phyloP scores from a whole-genome alignment of 1,140 invertebrate genomes.

The Thaumatotibia leucotreta region DNA sequence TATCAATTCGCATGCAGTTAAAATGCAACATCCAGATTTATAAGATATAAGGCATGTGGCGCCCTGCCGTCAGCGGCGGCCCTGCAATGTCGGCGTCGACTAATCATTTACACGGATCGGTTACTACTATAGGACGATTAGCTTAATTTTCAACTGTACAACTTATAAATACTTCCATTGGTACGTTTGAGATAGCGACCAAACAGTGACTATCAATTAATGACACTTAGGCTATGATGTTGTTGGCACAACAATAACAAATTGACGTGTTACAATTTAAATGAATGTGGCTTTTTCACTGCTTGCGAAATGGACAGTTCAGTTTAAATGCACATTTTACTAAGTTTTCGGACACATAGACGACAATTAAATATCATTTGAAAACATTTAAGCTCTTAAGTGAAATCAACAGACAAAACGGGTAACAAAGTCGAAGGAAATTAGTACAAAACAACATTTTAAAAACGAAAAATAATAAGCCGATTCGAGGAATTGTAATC shows the following conservation, averaged over 20 bases:
- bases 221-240: not conserved
- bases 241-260: conserved; percentile 7
- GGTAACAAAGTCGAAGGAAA: not conserved
- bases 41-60: not conserved
- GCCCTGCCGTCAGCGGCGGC: not conserved
- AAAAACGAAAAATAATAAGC: not conserved
- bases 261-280: not conserved
- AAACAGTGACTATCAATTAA: not conserved
- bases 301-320: conserved; percentile 36
- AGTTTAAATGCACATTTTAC: conserved; percentile 56
- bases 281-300: conserved; percentile 39
- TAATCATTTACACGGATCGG: not conserved
- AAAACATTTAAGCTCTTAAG: conserved; percentile 4
- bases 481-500: conserved; percentile 8
- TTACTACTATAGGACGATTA: not conserved
- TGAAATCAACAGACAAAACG: conserved; percentile 1
- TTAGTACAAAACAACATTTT: not conserved
- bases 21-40: conserved; percentile 41
- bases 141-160: not conserved
- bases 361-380: conserved; percentile 33
- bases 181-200: not conserved
- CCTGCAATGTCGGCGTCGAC: not conserved
- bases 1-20: conserved; percentile 59
- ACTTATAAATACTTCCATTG: not conserved
- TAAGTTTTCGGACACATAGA: conserved; percentile 48